A percentile compares a stretch with the other conserved stretches of the same genome.
These are phyloP conservation scores for Bellardia bayeri DNA, from an alignment of 2,888 invertebrate genomes.

Conservation along the genomic window DNA sequence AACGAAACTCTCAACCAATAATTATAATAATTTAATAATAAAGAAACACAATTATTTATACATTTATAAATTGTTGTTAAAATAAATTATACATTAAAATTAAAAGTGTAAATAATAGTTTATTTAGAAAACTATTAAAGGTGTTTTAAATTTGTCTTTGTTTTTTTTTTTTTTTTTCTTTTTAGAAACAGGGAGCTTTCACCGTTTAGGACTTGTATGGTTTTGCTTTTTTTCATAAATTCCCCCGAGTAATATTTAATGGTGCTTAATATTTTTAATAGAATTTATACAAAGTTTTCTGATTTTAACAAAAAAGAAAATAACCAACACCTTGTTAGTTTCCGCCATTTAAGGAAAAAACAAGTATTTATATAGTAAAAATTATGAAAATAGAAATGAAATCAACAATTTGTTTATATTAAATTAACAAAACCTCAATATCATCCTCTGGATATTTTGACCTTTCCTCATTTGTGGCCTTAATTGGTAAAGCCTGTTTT, in stretches of 20 bases:
- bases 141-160: slow-evolving; percentile 21
- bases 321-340: slow-evolving; percentile 67
- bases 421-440: slow-evolving; percentile 79
- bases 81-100: background rate
- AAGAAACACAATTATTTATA: background rate
- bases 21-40: background rate
- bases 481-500: slow-evolving; percentile 79
- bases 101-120: slow-evolving; percentile 35
- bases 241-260: slow-evolving; percentile 29
- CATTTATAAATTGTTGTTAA: slow-evolving; percentile 14
- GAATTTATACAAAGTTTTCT: slow-evolving; percentile 14
- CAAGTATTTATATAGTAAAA: slow-evolving; percentile 44
- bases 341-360: slow-evolving; percentile 52
- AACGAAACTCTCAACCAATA: background rate
- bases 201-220: slow-evolving; percentile 37
- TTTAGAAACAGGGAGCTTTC: slow-evolving; percentile 41
- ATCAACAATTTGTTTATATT: slow-evolving; percentile 52
- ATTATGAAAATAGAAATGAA: slow-evolving; percentile 36
- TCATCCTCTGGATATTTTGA: slow-evolving; percentile 80
- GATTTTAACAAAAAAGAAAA: slow-evolving; percentile 18
- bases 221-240: slow-evolving; percentile 2
- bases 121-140: slow-evolving; percentile 53
- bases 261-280: slow-evolving; percentile 20
- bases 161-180: background rate
- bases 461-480: slow-evolving; percentile 76